Evolutionary conservation across 2,888 invertebrate genomes (phyloP).

Genomic region (Branchellion lobata): DNA sequence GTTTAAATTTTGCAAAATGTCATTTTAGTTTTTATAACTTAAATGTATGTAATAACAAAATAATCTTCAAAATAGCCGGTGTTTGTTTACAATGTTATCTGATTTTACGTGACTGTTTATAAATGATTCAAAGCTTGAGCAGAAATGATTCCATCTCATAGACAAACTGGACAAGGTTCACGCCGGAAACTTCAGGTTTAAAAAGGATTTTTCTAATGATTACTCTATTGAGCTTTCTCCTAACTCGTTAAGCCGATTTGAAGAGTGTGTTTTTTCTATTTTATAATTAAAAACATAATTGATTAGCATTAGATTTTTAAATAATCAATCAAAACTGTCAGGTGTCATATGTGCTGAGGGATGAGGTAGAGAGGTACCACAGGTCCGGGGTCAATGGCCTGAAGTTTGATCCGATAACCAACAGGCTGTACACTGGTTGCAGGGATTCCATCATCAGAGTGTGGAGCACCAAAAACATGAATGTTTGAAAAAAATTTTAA

Average conservation of each 20-base stretch:
- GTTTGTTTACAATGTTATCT: neutral
- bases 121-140: neutral
- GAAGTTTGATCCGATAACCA: constrained; percentile 83
- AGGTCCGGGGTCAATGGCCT: constrained; percentile 93
- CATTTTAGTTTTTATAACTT: too few species aligned
- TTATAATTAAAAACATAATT: neutral
- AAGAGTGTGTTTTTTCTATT: too few species aligned
- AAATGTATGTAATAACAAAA: too few species aligned
- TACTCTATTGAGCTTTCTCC: neutral
- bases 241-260: neutral
- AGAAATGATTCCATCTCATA: constrained; percentile 52
- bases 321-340: too few species aligned
- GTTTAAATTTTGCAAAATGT: too few species aligned
- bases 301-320: neutral
- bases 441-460: constrained; percentile 90
- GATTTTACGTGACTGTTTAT: neutral
- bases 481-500: constrained; percentile 54
- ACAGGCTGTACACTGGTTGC: constrained; percentile 90
- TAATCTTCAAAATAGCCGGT: neutral
- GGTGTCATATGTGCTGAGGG: constrained; percentile 96
- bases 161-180: constrained; percentile 55
- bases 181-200: constrained; percentile 59
- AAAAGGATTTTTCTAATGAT: neutral
- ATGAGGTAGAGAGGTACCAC: constrained; percentile 89
- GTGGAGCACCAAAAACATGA: constrained; percentile 68